Percentiles rank a stretch among this genome's conserved stretches.
phyloP scores from a whole-genome alignment of 1,140 invertebrate genomes.

The Eriocheir sinensis region DNA sequence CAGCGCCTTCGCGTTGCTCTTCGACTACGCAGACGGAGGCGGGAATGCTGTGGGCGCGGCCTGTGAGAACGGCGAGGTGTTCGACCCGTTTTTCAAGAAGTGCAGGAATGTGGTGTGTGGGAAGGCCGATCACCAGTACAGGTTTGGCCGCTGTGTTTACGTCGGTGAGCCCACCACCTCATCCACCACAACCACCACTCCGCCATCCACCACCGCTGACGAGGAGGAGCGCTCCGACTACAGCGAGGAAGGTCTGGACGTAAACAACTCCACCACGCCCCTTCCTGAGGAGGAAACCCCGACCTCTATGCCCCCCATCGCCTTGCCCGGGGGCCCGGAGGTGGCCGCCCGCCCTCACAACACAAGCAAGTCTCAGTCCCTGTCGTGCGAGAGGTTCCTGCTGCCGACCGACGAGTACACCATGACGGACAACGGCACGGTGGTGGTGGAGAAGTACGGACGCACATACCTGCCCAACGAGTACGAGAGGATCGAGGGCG shows the following conservation, averaged over 20 bases:
- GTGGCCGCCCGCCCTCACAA: constrained; percentile 55
- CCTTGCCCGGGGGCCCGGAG: not conserved
- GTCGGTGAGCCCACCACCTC: constrained; percentile 68
- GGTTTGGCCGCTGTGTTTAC: constrained; percentile 79
- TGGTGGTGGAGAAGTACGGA: constrained; percentile 82
- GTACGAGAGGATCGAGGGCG: constrained; percentile 80
- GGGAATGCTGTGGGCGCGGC: constrained; percentile 81
- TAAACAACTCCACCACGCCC: constrained; percentile 69
- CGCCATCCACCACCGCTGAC: constrained; percentile 43
- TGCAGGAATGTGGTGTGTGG: constrained; percentile 82
- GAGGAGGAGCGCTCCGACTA: constrained; percentile 72
- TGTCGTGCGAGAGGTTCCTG: constrained; percentile 82
- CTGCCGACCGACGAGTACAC: constrained; percentile 82
- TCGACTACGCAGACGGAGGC: constrained; percentile 82
- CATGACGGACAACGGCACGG: constrained; percentile 81
- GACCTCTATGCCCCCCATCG: not conserved
- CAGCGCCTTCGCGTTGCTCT: constrained; percentile 83
- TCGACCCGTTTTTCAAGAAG: constrained; percentile 84
- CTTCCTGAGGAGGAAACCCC: constrained; percentile 61
- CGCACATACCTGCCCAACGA: constrained; percentile 80
- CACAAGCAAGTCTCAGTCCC: constrained; percentile 79
- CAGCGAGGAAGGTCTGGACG: constrained; percentile 79
- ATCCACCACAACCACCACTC: constrained; percentile 60
- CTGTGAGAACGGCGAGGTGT: constrained; percentile 81
- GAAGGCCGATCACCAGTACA: constrained; percentile 78